Conservation (phyloP, 2,797 vertebrate species). For the Urophycis tenuis region DNA sequence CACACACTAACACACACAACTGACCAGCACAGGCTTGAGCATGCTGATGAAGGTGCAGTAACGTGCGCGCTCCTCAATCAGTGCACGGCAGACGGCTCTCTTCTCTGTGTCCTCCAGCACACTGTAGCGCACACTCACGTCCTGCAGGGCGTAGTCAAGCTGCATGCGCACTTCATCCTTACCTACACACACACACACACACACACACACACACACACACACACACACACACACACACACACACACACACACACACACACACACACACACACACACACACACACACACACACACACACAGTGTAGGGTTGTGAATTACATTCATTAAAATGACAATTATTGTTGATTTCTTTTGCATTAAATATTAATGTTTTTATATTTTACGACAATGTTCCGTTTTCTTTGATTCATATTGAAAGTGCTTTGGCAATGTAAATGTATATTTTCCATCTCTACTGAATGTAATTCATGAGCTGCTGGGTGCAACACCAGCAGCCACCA, state of each 20-base stretch:
- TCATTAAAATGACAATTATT: not conserved
- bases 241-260: too few relatives aligned
- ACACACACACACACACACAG: not conserved
- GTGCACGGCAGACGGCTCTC: slow-evolving; percentile 69
- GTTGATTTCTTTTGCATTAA: too few relatives aligned
- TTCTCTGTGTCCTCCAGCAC: slow-evolving; percentile 79
- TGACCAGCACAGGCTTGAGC: slow-evolving; percentile 78
- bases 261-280: too few relatives aligned
- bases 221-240: too few relatives aligned
- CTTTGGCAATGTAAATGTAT: not conserved
- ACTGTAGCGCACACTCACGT: slow-evolving; percentile 74
- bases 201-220: not conserved
- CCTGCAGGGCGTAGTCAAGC: slow-evolving; percentile 76
- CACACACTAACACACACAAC: slow-evolving; percentile 17
- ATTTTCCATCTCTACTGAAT: not conserved
- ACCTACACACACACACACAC: slow-evolving; percentile 51
- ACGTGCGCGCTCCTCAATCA: slow-evolving; percentile 73
- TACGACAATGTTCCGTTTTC: not conserved
- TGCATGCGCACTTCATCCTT: slow-evolving; percentile 74
- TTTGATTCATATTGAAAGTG: not conserved
- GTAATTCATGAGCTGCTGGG: not conserved
- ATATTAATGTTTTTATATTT: not conserved
- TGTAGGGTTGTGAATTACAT: not conserved
- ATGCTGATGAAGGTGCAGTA: slow-evolving; percentile 77
- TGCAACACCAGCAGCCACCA: not conserved